Percentiles rank a stretch among this genome's conserved stretches.
phyloP scores from a whole-genome alignment of 2,113 vertebrate species.

The Climacteris rufus region DNA sequence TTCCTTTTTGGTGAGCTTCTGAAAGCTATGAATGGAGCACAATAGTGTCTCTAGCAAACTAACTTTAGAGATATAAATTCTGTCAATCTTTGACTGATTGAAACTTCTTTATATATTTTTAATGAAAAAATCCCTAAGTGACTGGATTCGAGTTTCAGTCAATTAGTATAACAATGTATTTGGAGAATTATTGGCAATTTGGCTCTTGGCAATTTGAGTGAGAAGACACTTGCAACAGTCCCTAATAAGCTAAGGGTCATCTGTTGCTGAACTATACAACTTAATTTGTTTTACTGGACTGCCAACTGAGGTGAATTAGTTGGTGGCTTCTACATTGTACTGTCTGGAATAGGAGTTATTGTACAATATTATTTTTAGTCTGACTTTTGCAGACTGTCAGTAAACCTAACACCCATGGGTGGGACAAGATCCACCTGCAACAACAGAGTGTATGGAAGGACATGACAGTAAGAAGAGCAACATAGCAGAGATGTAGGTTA shows the following conservation, averaged over 20 bases:
- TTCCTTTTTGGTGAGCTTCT: background rate
- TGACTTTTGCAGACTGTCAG: background rate
- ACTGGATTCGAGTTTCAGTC: background rate
- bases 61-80: background rate
- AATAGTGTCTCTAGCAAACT: background rate
- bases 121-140: background rate
- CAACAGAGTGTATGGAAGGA: background rate
- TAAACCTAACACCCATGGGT: background rate
- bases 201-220: fast-evolving
- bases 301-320: background rate
- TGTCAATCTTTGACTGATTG: background rate
- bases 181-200: background rate
- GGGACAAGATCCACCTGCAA: background rate
- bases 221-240: background rate
- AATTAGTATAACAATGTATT: background rate
- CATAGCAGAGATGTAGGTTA: background rate
- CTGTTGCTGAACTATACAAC: background rate
- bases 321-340: background rate
- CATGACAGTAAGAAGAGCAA: background rate
- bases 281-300: background rate
- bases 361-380: background rate
- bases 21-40: background rate
- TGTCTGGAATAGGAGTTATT: background rate
- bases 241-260: background rate
- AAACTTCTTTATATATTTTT: background rate